A percentile compares a stretch with the other conserved stretches of the same genome.
These are phyloP conservation scores for Trachythela sp. DNA, from an alignment of 64 coral and sea anemone species.

Conservation along the genomic window DNA sequence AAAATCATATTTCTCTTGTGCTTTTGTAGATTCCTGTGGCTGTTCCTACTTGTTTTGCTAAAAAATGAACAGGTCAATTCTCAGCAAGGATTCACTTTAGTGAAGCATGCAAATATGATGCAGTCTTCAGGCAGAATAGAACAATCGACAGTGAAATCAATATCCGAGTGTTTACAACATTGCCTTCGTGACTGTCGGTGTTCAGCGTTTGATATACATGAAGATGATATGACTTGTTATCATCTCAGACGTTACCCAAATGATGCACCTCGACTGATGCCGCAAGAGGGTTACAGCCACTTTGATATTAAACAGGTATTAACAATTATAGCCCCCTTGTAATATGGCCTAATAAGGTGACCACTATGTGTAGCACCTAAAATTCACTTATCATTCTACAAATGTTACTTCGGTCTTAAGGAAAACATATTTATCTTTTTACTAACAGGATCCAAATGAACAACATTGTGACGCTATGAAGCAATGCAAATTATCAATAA, in stretches of 20 bases:
- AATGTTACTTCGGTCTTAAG: no score
- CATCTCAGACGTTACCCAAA: neutral
- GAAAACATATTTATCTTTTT: no score
- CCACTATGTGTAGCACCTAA: no score
- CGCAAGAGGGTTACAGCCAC: neutral
- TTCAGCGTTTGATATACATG: neutral
- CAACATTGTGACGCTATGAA: neutral
- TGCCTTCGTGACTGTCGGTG: neutral
- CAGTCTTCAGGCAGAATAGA: neutral
- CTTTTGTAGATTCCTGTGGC: neutral
- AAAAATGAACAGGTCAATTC: neutral
- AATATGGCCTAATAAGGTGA: no score
- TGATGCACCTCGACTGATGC: neutral
- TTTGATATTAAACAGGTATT: neutral
- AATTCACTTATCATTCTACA: no score
- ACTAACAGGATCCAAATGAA: neutral
- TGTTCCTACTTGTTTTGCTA: neutral
- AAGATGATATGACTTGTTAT: neutral
- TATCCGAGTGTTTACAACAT: neutral
- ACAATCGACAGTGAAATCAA: neutral
- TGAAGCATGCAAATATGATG: neutral
- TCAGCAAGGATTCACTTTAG: neutral
- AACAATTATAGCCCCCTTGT: no score
- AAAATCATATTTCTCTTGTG: neutral
- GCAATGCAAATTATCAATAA: neutral